A percentile compares a stretch with the other conserved stretches of the same genome.
These are phyloP conservation scores for Proisotoma minuta DNA, from an alignment of 2,888 invertebrate genomes.

Conservation along the genomic window DNA sequence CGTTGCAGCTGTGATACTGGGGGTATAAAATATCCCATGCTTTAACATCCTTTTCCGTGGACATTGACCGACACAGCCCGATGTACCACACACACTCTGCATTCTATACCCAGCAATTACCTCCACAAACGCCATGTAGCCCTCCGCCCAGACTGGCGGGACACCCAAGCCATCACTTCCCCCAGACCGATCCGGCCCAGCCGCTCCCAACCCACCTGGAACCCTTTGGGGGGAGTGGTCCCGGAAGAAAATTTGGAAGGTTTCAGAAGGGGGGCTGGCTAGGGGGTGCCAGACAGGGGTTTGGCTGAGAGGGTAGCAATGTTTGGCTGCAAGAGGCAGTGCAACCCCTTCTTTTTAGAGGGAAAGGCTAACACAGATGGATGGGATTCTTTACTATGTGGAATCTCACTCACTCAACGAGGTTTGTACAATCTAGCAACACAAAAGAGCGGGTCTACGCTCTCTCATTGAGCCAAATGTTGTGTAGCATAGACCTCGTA, in stretches of 20 bases:
- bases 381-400: constrained; percentile 36
- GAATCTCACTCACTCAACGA: not conserved
- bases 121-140: constrained; percentile 20
- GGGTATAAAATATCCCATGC: constrained; percentile 1
- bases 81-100: constrained; percentile 8
- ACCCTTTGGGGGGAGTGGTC: not conserved
- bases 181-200: not conserved
- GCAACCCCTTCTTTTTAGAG: constrained; percentile 1
- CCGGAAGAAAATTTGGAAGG: constrained; percentile 3
- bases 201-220: not conserved
- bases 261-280: not conserved
- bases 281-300: constrained; percentile 32
- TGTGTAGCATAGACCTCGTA: not conserved
- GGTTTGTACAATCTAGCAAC: not conserved
- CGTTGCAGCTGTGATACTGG: not conserved
- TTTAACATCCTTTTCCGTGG: constrained; percentile 12
- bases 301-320: constrained; percentile 29
- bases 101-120: constrained; percentile 14
- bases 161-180: constrained; percentile 25
- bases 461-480: not conserved
- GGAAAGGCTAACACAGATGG: constrained; percentile 17
- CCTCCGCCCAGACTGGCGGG: constrained; percentile 41
- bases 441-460: constrained; percentile 11
- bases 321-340: not conserved
- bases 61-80: constrained; percentile 22